A percentile compares a stretch with the other conserved stretches of the same genome.
These are phyloP conservation scores for Bos indicus DNA, from an alignment of 2,113 vertebrate species.

Conservation along the genomic window DNA sequence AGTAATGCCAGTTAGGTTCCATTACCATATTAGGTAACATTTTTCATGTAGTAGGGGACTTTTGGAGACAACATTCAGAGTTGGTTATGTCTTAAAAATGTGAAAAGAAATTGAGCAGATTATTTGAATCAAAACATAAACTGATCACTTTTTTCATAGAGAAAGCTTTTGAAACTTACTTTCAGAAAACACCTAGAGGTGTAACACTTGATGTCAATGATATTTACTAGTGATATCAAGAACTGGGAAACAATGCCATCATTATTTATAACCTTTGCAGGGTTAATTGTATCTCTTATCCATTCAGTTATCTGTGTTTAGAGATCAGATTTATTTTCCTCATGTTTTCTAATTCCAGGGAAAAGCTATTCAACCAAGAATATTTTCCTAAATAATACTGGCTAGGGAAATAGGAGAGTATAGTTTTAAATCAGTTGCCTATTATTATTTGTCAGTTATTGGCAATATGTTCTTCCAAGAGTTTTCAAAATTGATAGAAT, in stretches of 20 bases:
- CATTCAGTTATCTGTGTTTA: neutral
- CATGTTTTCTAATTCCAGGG: slow-evolving; percentile 5
- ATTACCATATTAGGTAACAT: neutral
- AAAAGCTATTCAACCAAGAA: neutral
- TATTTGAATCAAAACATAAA: neutral
- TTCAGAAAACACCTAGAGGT: neutral
- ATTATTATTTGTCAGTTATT: neutral
- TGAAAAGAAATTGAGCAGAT: neutral
- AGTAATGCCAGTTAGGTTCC: neutral
- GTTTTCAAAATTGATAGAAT: slow-evolving; percentile 30
- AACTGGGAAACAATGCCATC: neutral
- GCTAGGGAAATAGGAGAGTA: neutral
- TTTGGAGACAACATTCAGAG: neutral
- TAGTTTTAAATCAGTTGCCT: neutral
- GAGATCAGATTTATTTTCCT: neutral
- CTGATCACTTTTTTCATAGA: neutral
- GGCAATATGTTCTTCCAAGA: neutral
- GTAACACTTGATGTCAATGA: neutral
- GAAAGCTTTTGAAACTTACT: neutral
- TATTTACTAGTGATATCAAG: neutral
- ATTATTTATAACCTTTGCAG: neutral
- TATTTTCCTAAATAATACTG: neutral
- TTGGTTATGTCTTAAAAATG: neutral
- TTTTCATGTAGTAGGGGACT: neutral
- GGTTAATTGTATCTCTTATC: neutral